Conservation (phyloP, 2,113 vertebrate genomes). For the Thamnophis sirtalis region DNA sequence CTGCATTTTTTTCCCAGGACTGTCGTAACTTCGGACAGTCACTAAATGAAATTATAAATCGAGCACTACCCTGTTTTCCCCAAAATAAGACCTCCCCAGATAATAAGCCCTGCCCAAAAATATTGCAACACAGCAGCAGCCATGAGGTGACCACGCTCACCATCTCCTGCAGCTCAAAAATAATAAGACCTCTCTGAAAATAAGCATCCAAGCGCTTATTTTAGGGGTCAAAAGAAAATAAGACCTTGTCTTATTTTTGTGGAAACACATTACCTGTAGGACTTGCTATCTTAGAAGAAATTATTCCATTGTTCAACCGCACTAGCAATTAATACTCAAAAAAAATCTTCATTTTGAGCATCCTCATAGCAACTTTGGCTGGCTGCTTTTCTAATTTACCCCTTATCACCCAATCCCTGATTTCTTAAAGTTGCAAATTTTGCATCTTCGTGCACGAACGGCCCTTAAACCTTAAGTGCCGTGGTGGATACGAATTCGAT, state of each 20-base stretch:
- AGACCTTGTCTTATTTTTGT: no score
- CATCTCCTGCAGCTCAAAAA: no score
- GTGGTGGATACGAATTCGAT: background rate
- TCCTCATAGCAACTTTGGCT: background rate
- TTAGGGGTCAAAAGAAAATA: no score
- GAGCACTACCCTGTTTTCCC: no score
- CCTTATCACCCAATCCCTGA: background rate
- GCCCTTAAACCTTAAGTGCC: background rate
- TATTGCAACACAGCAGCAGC: no score
- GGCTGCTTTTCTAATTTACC: background rate
- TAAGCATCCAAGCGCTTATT: no score
- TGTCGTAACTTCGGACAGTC: background rate
- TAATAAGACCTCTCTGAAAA: no score
- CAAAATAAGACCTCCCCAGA: no score
- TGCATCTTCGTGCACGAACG: background rate
- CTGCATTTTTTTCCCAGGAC: no score
- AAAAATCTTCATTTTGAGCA: background rate
- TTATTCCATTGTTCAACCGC: background rate
- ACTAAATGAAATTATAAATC: background rate
- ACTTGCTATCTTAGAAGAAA: background rate
- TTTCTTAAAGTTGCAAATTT: background rate
- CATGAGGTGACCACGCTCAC: no score
- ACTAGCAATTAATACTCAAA: background rate
- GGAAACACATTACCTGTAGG: no score
- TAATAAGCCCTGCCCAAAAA: no score